Evolutionary conservation across 2,797 vertebrate genomes (phyloP).

Genomic region (Eleutherodactylus coqui): DNA sequence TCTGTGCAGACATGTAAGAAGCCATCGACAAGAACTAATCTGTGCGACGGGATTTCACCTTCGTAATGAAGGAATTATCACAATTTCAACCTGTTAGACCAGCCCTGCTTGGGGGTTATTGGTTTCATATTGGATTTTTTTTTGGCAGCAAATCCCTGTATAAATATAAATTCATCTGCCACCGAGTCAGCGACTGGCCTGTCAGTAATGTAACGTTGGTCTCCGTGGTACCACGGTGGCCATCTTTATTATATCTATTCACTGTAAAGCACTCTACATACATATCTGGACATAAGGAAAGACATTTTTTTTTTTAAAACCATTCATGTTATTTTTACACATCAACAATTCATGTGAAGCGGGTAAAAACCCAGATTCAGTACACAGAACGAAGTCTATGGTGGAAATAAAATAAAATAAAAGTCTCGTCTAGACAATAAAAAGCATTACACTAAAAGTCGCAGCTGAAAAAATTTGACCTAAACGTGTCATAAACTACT

Average conservation of each 20-base stretch:
- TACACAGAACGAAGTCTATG: not conserved
- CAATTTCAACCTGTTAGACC: not conserved
- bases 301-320: not conserved
- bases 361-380: not conserved
- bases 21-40: not conserved
- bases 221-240: not conserved
- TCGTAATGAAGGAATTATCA: not conserved
- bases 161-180: not conserved
- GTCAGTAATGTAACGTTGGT: not conserved
- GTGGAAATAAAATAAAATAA: conserved; percentile 2
- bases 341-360: not conserved
- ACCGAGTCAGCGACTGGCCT: too few species aligned
- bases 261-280: conserved; percentile 6
- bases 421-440: conserved; percentile 5
- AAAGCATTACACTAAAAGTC: conserved; percentile 25
- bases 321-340: not conserved
- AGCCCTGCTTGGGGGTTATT: too few species aligned
- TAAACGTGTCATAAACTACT: conserved; percentile 40
- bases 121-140: not conserved
- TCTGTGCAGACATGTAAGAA: not conserved
- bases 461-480: conserved; percentile 44
- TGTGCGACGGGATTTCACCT: not conserved
- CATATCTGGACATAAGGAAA: not conserved
- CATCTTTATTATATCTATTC: not conserved
- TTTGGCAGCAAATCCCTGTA: not conserved